Evolutionary conservation across 1,140 invertebrate species (phyloP).

Genomic region (Euwallacea similis): DNA sequence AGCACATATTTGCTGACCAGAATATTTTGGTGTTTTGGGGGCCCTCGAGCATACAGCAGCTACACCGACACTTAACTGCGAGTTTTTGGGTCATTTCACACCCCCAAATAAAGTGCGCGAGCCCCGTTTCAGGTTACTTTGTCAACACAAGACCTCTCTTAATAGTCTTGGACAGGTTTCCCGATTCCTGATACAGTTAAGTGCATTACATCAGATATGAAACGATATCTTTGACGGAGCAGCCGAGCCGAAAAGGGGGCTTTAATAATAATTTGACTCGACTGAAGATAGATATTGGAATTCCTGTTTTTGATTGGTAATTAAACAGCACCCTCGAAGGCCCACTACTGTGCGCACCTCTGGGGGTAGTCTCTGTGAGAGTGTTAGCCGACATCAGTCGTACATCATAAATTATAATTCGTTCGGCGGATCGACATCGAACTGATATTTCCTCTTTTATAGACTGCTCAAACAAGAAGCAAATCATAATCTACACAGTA

Average conservation of each 20-base stretch:
- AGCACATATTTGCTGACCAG: too few relatives aligned
- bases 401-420: constrained; percentile 42
- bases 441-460: constrained; percentile 18
- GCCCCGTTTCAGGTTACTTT: constrained; percentile 27
- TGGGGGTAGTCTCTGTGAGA: constrained; percentile 32
- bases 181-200: neutral
- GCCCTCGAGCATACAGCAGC: too few relatives aligned
- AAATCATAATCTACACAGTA: too few relatives aligned
- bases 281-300: constrained; percentile 45
- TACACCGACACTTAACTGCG: constrained; percentile 19
- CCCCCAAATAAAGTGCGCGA: constrained; percentile 18
- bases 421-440: constrained; percentile 30
- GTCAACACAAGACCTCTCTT: constrained; percentile 28
- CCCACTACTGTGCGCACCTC: constrained; percentile 42
- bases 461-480: constrained; percentile 12
- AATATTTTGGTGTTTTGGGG: too few relatives aligned
- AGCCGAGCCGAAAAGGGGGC: neutral
- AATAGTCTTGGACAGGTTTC: constrained; percentile 30
- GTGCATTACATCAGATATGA: too few relatives aligned
- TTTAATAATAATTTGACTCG: too few relatives aligned
- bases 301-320: constrained; percentile 45
- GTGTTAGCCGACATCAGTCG: constrained; percentile 40
- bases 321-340: constrained; percentile 48
- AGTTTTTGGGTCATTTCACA: constrained; percentile 33
- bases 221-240: constrained; percentile 1